These are phyloP conservation scores for Drosophila algonquin DNA, from an alignment of 2,888 invertebrate genomes.

Conservation along the genomic window DNA sequence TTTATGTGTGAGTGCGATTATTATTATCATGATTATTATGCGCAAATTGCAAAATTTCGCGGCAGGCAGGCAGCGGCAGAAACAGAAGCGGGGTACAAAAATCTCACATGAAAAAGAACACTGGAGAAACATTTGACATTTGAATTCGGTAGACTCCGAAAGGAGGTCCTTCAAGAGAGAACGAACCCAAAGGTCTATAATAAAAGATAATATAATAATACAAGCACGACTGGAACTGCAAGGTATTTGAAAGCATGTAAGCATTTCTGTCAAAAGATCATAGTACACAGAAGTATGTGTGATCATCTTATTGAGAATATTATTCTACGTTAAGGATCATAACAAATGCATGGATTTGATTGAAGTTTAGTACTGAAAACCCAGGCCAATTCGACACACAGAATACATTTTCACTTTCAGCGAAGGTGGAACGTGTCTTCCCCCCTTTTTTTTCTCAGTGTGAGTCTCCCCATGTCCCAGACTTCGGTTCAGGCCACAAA, in stretches of 20 bases:
- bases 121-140: not conserved
- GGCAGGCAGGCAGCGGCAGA: constrained; percentile 35
- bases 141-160: not conserved
- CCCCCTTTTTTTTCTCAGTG: constrained; percentile 3
- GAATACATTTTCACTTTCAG: not conserved
- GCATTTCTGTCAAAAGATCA: no score
- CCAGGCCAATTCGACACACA: no score
- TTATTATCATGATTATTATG: constrained; percentile 79
- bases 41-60: constrained; percentile 80
- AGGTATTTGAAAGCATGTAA: no score
- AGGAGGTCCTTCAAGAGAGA: not conserved
- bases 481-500: constrained; percentile 58
- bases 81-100: constrained; percentile 1
- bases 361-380: no score
- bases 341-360: no score
- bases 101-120: constrained; percentile 13
- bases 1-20: constrained; percentile 60
- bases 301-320: no score
- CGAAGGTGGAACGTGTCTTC: not conserved
- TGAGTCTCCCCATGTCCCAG: constrained; percentile 14
- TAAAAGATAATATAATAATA: no score
- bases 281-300: no score
- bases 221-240: not conserved
- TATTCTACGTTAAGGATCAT: no score
- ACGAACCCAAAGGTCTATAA: no score